Percentiles rank a stretch among this genome's conserved stretches.
Conservation (phyloP, 2,797 vertebrate genomes). For the Astyanax mexicanus region DNA sequence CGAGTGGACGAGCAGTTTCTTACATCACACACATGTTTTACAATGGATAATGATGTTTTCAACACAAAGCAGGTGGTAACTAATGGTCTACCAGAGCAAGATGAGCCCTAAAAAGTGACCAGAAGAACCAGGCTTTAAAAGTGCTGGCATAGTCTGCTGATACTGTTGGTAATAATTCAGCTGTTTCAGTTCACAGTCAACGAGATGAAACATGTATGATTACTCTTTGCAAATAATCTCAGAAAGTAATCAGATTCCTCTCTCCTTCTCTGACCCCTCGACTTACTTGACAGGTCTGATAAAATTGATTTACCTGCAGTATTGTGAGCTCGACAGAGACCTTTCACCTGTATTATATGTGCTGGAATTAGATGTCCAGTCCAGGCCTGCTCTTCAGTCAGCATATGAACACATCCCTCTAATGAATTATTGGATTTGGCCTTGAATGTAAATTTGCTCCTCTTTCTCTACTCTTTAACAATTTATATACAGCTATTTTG, state of each 20-base stretch:
- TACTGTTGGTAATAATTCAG: background rate
- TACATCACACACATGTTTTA: too few species aligned
- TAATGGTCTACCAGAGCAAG: too few species aligned
- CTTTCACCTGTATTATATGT: background rate
- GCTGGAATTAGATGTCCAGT: constrained; percentile 15
- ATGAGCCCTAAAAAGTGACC: too few species aligned
- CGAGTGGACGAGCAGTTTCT: too few species aligned
- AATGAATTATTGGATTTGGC: constrained; percentile 20
- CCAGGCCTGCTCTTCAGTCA: background rate
- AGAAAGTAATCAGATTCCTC: background rate
- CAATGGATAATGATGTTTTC: too few species aligned
- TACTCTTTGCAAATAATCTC: constrained; percentile 6
- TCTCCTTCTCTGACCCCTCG: background rate
- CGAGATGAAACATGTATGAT: background rate
- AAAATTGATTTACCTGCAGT: constrained; percentile 14
- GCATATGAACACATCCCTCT: background rate
- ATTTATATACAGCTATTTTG: background rate
- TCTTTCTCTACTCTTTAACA: constrained; percentile 8
- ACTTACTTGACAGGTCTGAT: constrained; percentile 20
- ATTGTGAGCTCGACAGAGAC: background rate
- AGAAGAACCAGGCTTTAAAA: background rate
- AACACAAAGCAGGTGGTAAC: too few species aligned
- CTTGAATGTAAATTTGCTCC: background rate
- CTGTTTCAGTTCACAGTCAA: background rate
- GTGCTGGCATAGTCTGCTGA: background rate